These are phyloP conservation scores for Astropecten irregularis DNA, from an alignment of 53 echinoderm and acorn worm genomes.

Conservation along the genomic window DNA sequence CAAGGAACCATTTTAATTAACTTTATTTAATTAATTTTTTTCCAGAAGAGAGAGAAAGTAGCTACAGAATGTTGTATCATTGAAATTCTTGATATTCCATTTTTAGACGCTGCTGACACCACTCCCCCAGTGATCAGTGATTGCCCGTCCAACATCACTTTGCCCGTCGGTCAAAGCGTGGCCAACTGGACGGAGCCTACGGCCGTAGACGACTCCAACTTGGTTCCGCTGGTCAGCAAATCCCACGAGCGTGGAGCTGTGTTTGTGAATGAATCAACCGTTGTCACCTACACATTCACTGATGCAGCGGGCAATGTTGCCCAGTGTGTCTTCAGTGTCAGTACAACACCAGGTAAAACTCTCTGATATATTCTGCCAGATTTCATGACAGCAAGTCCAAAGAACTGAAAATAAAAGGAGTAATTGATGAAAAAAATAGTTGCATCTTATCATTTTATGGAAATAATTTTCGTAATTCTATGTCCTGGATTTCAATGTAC, in stretches of 20 bases:
- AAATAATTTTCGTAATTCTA: too few species aligned
- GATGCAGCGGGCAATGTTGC: slow-evolving; percentile 24
- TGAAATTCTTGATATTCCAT: too few species aligned
- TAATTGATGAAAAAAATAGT: too few species aligned
- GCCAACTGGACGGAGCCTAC: slow-evolving; percentile 63
- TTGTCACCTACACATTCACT: slow-evolving; percentile 37
- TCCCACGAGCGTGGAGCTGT: slow-evolving; percentile 23
- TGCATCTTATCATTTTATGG: too few species aligned
- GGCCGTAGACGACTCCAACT: slow-evolving; percentile 52
- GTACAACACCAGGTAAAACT: not conserved
- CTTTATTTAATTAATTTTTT: too few species aligned
- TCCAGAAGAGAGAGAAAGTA: too few species aligned
- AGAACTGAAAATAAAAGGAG: too few species aligned
- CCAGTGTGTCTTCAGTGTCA: slow-evolving; percentile 19
- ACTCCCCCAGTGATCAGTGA: slow-evolving; percentile 53
- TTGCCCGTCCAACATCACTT: slow-evolving; percentile 49
- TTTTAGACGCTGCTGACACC: slow-evolving; percentile 1
- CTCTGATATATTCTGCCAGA: too few species aligned
- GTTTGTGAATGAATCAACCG: slow-evolving; percentile 6
- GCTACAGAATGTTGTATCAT: too few species aligned
- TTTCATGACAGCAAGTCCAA: too few species aligned
- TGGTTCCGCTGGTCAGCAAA: slow-evolving; percentile 20
- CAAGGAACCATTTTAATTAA: too few species aligned
- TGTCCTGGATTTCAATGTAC: not conserved
- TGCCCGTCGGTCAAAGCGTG: slow-evolving; percentile 20